These are phyloP conservation scores for Malthinus seriepunctatus DNA, from an alignment of 2,888 invertebrate species.

Conservation along the genomic window DNA sequence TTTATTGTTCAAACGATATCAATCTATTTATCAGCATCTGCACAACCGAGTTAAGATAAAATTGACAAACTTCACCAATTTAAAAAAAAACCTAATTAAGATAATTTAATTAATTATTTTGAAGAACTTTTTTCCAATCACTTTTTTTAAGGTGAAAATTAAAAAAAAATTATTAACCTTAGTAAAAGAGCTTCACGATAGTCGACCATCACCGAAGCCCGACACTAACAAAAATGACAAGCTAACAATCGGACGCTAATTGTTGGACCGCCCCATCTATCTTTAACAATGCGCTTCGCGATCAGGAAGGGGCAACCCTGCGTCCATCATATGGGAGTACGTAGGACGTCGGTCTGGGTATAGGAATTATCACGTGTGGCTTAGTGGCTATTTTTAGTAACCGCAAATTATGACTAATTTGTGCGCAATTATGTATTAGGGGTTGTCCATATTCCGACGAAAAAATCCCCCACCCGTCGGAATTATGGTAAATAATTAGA, in stretches of 20 bases:
- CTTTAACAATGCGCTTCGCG: slow-evolving; percentile 27
- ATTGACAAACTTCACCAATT: neutral
- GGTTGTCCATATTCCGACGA: too few relatives aligned
- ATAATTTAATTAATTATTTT: too few relatives aligned
- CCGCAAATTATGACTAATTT: neutral
- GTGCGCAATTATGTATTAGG: neutral
- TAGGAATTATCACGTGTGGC: slow-evolving; percentile 16
- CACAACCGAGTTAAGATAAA: slow-evolving; percentile 1
- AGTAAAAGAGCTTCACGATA: slow-evolving; percentile 12
- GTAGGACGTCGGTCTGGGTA: neutral
- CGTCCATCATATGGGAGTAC: slow-evolving; percentile 12
- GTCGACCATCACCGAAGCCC: slow-evolving; percentile 21
- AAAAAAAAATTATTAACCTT: slow-evolving; percentile 16
- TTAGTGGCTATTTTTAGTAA: neutral
- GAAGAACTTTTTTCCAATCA: too few relatives aligned
- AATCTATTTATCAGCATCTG: neutral
- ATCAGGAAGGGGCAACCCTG: slow-evolving; percentile 27
- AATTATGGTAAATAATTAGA: too few relatives aligned
- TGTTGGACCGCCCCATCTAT: slow-evolving; percentile 33
- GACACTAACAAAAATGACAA: slow-evolving; percentile 22
- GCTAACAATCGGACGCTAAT: slow-evolving; percentile 26
- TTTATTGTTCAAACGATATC: neutral
- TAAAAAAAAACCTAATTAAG: slow-evolving; percentile 2
- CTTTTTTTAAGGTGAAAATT: neutral
- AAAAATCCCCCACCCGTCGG: too few relatives aligned